phyloP scores from a whole-genome alignment of 2,113 vertebrate species.

The Anoplopoma fimbria region DNA sequence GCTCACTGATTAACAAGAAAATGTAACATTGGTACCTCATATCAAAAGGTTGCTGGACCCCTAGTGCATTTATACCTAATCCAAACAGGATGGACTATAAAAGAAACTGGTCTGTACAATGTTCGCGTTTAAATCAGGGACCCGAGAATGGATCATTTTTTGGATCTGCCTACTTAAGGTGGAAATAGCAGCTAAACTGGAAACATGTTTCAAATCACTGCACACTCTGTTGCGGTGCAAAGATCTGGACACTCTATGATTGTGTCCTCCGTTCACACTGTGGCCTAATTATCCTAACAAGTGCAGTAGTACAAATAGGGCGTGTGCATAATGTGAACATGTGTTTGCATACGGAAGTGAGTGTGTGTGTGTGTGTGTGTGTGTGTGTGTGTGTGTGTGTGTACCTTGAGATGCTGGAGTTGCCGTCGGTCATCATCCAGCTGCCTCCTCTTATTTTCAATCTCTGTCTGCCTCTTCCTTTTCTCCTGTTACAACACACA shows the following conservation, averaged over 20 bases:
- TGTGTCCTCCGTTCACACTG: neutral
- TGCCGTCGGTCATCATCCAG: conserved; percentile 93
- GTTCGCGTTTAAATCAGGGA: neutral
- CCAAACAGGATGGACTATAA: neutral
- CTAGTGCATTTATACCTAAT: neutral
- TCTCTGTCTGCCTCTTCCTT: conserved; percentile 91
- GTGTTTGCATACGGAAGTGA: neutral
- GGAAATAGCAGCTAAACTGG: too few relatives aligned
- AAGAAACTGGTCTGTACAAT: neutral
- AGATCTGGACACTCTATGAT: neutral
- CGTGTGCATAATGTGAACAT: conserved; percentile 5
- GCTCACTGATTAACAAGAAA: neutral
- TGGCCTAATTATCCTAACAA: neutral
- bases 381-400: neutral
- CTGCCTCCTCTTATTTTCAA: conserved; percentile 93
- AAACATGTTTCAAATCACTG: too few relatives aligned
- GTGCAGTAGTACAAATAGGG: neutral
- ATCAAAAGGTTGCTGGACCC: neutral
- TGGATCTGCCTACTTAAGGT: neutral
- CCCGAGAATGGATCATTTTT: neutral
- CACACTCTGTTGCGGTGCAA: neutral
- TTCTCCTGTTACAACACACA: conserved; percentile 87
- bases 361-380: neutral
- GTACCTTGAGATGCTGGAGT: conserved; percentile 96
- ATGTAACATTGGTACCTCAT: neutral